Conservation (phyloP, 2,113 vertebrate genomes). For the Bolborhynchus lineola region DNA sequence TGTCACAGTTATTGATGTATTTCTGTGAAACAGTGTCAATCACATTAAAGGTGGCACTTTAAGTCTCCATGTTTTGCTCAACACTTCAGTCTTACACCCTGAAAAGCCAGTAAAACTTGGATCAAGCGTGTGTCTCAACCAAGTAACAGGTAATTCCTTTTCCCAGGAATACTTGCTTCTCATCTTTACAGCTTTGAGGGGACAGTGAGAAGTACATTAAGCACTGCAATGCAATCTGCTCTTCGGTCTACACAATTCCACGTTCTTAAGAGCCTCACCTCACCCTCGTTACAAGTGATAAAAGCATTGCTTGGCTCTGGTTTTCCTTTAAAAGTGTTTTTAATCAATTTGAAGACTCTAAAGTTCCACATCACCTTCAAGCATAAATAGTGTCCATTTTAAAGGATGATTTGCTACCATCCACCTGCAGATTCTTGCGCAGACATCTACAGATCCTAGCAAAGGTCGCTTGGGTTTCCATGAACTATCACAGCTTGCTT, state of each 20-base stretch:
- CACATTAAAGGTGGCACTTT: not conserved
- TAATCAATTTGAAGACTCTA: not conserved
- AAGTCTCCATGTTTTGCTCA: not conserved
- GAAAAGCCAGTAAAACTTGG: not conserved
- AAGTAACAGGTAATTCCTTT: not conserved
- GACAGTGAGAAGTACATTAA: not conserved
- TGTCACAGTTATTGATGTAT: not conserved
- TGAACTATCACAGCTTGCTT: not conserved
- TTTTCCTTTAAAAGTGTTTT: not conserved
- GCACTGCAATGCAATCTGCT: not conserved
- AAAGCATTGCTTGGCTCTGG: not conserved
- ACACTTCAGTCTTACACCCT: not conserved
- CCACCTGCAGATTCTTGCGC: not conserved
- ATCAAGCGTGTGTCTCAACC: not conserved
- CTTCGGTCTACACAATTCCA: not conserved
- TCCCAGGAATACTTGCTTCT: not conserved
- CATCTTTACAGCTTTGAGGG: not conserved
- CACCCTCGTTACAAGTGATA: not conserved
- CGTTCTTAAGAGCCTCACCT: not conserved
- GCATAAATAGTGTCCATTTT: not conserved
- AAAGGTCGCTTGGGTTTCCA: not conserved
- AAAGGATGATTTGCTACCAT: not conserved
- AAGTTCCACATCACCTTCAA: conserved; percentile 20
- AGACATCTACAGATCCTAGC: not conserved
- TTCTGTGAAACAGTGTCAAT: not conserved